These are phyloP conservation scores for Odontocerum albicorne DNA, from an alignment of 2,888 invertebrate species.

Conservation along the genomic window DNA sequence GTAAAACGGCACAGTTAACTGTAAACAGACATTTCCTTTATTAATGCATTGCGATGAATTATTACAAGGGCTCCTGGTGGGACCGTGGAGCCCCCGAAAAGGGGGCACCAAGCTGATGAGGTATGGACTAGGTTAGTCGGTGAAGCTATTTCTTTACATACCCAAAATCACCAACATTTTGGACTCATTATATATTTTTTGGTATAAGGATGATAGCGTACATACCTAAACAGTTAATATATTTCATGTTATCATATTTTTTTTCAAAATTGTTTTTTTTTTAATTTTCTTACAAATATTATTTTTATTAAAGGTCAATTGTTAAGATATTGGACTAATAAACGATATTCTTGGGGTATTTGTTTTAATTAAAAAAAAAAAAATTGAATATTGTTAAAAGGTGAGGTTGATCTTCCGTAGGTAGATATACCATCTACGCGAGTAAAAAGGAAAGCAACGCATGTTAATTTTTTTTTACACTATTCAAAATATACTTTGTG, in stretches of 20 bases:
- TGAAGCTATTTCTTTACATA: slow-evolving; percentile 1
- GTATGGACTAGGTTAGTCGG: background rate
- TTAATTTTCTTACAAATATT: slow-evolving; percentile 7
- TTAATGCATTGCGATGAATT: slow-evolving; percentile 29
- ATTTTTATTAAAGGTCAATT: slow-evolving; percentile 1
- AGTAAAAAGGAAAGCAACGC: slow-evolving; percentile 7
- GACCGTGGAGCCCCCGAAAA: background rate
- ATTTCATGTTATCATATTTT: no score
- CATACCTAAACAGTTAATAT: background rate
- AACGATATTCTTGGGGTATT: no score
- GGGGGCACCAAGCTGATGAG: background rate
- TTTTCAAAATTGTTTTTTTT: no score
- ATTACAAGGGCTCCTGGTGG: slow-evolving; percentile 17
- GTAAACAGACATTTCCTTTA: slow-evolving; percentile 33
- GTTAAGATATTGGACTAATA: no score
- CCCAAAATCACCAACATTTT: background rate
- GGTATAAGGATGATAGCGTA: background rate
- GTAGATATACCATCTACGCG: no score
- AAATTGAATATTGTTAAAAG: no score
- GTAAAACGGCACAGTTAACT: no score
- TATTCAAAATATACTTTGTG: slow-evolving; percentile 23
- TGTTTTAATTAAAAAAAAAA: no score
- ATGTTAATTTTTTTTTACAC: slow-evolving; percentile 7
- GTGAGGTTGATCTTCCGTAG: no score
- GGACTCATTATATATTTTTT: no score